phyloP scores from a whole-genome alignment of 2,113 vertebrate species.

The Microcebus ravelobensis region DNA sequence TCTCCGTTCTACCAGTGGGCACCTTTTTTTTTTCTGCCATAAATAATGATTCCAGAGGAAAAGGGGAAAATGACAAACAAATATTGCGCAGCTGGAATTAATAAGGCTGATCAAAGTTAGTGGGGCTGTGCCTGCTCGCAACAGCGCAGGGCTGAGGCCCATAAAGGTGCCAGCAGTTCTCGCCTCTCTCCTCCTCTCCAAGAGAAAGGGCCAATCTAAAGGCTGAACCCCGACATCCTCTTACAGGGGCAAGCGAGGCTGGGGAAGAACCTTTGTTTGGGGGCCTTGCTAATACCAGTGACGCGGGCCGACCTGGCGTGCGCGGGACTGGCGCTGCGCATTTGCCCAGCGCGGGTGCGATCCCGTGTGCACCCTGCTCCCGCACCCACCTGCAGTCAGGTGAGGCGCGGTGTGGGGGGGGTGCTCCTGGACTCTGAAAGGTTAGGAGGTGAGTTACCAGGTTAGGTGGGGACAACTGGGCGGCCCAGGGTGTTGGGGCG shows the following conservation, averaged over 20 bases:
- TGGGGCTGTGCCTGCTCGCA: conserved; percentile 37
- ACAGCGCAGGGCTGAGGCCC: conserved; percentile 74
- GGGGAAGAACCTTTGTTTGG: neutral
- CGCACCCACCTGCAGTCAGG: fast-evolving
- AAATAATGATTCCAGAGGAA: conserved; percentile 84
- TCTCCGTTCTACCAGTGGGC: neutral
- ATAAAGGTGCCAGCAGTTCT: conserved; percentile 79
- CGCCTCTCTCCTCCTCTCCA: conserved; percentile 69
- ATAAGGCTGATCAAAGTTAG: conserved; percentile 86
- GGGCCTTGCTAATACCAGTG: neutral
- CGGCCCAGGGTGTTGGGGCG: neutral
- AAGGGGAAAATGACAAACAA: conserved; percentile 83
- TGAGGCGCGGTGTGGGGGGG: fast-evolving
- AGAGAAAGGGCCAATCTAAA: conserved; percentile 63
- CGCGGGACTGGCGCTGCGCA: too few relatives aligned
- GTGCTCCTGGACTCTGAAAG: neutral
- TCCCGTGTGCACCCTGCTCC: fast-evolving
- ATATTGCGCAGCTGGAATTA: conserved; percentile 85
- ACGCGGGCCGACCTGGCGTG: fast-evolving
- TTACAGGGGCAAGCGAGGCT: neutral
- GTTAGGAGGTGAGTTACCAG: too few relatives aligned
- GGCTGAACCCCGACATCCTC: conserved; percentile 73
- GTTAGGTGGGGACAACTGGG: too few relatives aligned
- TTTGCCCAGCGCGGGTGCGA: neutral
- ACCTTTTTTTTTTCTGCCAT: conserved; percentile 55